Evolutionary conservation across 2,113 vertebrate genomes (phyloP), one percentile per base, ranked within the genome.

Genomic region (Ranitomeya imitator): DNA sequence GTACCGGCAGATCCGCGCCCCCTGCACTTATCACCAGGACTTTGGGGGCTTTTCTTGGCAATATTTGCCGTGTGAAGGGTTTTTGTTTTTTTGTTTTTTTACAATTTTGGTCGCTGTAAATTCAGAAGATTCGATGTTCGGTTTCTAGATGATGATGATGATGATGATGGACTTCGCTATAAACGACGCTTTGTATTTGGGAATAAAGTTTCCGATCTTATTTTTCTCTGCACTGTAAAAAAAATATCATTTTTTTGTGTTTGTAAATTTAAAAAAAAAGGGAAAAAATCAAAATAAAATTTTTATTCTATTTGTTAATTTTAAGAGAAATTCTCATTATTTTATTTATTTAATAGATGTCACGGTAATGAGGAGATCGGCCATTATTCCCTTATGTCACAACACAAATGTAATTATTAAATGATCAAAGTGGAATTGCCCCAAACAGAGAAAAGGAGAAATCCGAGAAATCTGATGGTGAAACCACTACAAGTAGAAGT

Each of bases 181-280:
- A 51, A 45, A 77, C 8, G n/a, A 83, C 81, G 23, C 18, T 88
- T 90, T 85, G 90, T 76, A 89, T 88, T 84, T 14, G 0, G 90
- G 91, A 93, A 93, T 91, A 90, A 93, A 59, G 78, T 79, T 55
- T 79, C 94, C 94, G 93, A 95, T 93, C 96, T 94, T 94, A 91
- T 91, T 83, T 67, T 93, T 94, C 94, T 94, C 95, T 96, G 96
- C 98, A 99, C 97, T 99, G 97, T 98, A 96, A 96, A 96, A 94
- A 94, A 95, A 76, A 90, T 93, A 94, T 95, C 93, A 94, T 95
- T 95, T 61, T 61, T 83, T 86, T 77, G 55, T 83, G 90, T 94
- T 92, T 95, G 93, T 95, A 93, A 87, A 86, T 93, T 93, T 31
- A 31, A 31, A 67, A 59, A 82, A 71, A 83, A 82, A 90, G 61